These are phyloP conservation scores for Ceratosolen fusciceps DNA, from an alignment of 1,140 invertebrate species.

Conservation along the genomic window DNA sequence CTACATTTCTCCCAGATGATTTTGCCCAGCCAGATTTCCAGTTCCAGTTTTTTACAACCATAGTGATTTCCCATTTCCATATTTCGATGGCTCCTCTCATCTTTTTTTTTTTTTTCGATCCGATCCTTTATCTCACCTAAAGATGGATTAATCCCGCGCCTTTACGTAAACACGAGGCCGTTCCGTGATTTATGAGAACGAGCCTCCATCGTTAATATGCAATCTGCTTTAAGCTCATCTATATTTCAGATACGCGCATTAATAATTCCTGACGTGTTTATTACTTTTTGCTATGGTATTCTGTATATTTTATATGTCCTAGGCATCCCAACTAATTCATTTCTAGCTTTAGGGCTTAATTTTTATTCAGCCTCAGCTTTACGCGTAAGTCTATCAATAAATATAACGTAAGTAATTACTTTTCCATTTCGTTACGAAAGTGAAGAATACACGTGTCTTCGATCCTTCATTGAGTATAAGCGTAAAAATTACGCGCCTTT, in stretches of 20 bases:
- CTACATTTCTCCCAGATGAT: not conserved
- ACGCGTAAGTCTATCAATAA: too few species aligned
- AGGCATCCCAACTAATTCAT: not conserved
- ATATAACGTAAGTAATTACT: too few species aligned
- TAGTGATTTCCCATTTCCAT: not conserved
- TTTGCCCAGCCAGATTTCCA: not conserved
- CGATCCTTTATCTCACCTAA: not conserved
- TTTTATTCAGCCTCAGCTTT: not conserved
- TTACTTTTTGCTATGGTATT: not conserved
- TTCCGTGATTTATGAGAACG: slow-evolving; percentile 25
- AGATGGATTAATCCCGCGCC: slow-evolving; percentile 19
- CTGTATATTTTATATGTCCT: too few species aligned
- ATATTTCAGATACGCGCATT: not conserved
- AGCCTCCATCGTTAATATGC: not conserved
- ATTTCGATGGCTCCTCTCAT: not conserved
- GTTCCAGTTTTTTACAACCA: not conserved
- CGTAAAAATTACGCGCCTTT: too few species aligned
- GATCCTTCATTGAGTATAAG: too few species aligned
- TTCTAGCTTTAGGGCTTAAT: not conserved
- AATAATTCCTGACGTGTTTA: slow-evolving; percentile 6
- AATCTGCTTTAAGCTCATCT: slow-evolving; percentile 15
- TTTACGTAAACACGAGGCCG: slow-evolving; percentile 33
- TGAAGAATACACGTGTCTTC: too few species aligned
- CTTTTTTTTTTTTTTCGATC: too few species aligned
- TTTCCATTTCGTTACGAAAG: too few species aligned